Conservation (phyloP, 2,113 vertebrate genomes). For the Lamprotornis superbus region DNA sequence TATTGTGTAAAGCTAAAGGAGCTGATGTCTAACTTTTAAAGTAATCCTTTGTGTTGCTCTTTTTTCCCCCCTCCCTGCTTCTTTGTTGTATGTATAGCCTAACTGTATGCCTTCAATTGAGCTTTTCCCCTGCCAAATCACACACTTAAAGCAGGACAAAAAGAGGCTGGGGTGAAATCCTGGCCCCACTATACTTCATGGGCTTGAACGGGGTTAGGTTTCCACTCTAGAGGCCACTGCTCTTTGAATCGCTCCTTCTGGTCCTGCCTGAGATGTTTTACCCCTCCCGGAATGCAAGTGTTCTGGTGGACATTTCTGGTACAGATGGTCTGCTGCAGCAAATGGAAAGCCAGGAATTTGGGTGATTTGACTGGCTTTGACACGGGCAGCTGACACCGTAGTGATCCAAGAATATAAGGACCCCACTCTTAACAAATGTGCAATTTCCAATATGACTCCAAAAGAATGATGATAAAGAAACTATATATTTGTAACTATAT, state of each 20-base stretch:
- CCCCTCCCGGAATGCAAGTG: not conserved
- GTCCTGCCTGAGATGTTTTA: not conserved
- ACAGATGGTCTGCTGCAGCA: not conserved
- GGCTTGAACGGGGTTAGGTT: not conserved
- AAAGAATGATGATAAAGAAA: not conserved
- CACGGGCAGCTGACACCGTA: not conserved
- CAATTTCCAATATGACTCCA: not conserved
- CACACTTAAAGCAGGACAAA: conserved; percentile 1
- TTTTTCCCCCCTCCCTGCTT: not conserved
- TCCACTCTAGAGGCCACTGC: not conserved
- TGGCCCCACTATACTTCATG: not conserved
- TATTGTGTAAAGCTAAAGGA: conserved; percentile 58
- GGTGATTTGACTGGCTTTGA: not conserved
- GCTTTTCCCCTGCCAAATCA: conserved; percentile 38
- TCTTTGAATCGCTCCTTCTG: not conserved
- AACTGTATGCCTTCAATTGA: conserved; percentile 17
- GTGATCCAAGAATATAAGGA: not conserved
- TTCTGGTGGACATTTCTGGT: not conserved
- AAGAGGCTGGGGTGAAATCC: conserved; percentile 22
- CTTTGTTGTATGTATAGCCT: conserved; percentile 33
- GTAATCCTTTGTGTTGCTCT: conserved; percentile 40
- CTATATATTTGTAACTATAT: not conserved
- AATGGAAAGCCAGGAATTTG: not conserved
- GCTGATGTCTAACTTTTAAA: conserved; percentile 39
- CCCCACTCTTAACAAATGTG: not conserved